Evolutionary conservation across 2,113 vertebrate species (phyloP).

Genomic region (Sinocyclocheilus rhinocerous): DNA sequence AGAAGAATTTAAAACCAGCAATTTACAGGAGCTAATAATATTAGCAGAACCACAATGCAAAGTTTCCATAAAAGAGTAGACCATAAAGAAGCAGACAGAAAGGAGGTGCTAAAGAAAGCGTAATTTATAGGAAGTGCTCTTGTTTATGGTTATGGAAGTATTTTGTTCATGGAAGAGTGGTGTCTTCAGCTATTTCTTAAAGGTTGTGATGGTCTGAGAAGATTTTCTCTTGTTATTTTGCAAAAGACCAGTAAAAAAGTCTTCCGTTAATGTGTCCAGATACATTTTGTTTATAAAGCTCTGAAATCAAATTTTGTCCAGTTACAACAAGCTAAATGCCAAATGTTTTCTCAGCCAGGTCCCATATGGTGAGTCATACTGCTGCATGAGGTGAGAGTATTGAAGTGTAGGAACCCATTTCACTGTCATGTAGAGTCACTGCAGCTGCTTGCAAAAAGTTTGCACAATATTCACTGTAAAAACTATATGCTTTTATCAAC

Average conservation of each 20-base stretch:
- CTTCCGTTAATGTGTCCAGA: background rate
- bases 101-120: background rate
- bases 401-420: background rate
- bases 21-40: background rate
- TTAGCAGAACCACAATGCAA: background rate
- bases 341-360: slow-evolving; percentile 14
- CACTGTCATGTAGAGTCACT: background rate
- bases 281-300: slow-evolving; percentile 13
- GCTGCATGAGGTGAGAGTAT: background rate
- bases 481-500: slow-evolving; percentile 4
- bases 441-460: background rate
- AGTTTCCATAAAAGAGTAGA: background rate
- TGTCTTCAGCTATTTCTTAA: background rate
- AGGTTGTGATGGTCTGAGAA: background rate
- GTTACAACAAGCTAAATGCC: slow-evolving; percentile 1
- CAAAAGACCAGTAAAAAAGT: background rate
- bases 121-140: background rate
- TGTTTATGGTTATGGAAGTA: background rate
- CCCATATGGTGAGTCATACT: slow-evolving; percentile 15
- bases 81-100: background rate
- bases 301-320: background rate
- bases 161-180: background rate
- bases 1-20: background rate
- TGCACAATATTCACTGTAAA: background rate
- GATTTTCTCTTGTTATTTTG: background rate